Evolutionary conservation across 2,888 invertebrate species (phyloP), one percentile per base, ranked within the genome.

Genomic region (Sinopyrophorus schimmeli): DNA sequence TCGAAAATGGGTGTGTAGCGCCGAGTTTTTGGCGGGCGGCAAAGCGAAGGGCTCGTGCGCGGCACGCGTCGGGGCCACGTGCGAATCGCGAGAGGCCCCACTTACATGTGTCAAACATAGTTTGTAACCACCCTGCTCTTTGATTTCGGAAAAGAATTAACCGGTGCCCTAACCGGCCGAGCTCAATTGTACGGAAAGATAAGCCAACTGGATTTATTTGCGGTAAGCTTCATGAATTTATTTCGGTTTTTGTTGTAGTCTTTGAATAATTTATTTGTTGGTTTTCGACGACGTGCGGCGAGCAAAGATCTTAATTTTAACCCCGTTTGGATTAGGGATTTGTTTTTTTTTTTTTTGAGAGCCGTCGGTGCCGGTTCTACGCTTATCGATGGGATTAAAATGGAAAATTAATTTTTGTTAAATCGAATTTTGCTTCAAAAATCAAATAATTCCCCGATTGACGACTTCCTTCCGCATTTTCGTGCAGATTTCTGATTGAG

Each of bases 31-130:
- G 51, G 52, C 30, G 39, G 52, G 40, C 44, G 55, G 51, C 55
- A 53, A 54, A 54, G 52, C 47, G 48, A 17, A 23, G 35, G 49
- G 28, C 68, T 65, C 66, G 66, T 66, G 67, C 57, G 44, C 40
- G 57, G 32, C 68, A 63, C 69, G 48, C 64, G 66, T 61, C 62
- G 53, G 23, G 32, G 55, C 27, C 68, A 64, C 69, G 52, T 52
- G 56, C 55, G 62, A 18, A 16, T 31, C 37, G 42, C 49, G 46
- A 51, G 52, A 51, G 53, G 55, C 59, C 69, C 69, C 70, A 70
- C 69, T 70, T 70, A 70, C 70, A 70, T 69, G 68, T 69, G 70
- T 70, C 70, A 70, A 69, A 70, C 69, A 69, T 69, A 59, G 65
- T 70, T 69, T 66, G 55, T 46, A 49, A 58, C 58, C 52, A 56